Base-by-base conservation (phyloP, 2,888 invertebrate genomes). In the Sinhomidia bicolor region DNA sequence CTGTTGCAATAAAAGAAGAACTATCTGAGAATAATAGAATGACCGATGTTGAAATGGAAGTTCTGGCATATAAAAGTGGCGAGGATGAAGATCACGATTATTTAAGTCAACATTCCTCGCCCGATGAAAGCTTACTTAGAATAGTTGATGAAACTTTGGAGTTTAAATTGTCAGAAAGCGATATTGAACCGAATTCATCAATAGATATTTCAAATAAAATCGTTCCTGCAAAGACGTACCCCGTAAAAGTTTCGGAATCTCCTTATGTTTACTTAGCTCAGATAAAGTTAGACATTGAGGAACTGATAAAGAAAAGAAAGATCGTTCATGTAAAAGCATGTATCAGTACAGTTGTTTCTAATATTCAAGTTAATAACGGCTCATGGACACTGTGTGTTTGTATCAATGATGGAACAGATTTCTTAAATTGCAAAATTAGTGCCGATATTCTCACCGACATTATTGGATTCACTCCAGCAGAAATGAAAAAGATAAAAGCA, bases 381-480 rank as follows among this genome's bases (percentile, higher is more conserved):
- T 85, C 90, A 10, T 94, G 94, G 94, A 92, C 92, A 12, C 92
- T 94, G 36, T 89, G 91, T 1, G 94, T 93, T 85, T 93, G 93
- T 89, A 93, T 94, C 54, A 94, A 94, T 92, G 94, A 94, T 92
- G 94, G 94, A 1, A 93, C 94, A n/a, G 93, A 88, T 26, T 92
- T 83, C 79, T 41, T 92, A 4, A 88, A 90, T 41, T 91, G 90
- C 32, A 81, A 65, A 23, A 76, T 91, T 41, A 82, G 80, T n/a
- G 68, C 90, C 6, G 17, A 85, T 44, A 82, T 92, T 32, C 44
- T 92, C 10, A 85, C 89, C 41, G 17, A 44, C 17, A 57, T 91
- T 7, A 91, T 92, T 74, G 92, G 92, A 26, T 92, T 91, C 60
- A 83, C 87, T 17, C 88, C 90, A 0, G 36, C 51, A 1, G 89